Evolutionary conservation across 2,113 vertebrate species (phyloP), one percentile per base, ranked within the genome.

Genomic region (Thryonomys swinderianus): DNA sequence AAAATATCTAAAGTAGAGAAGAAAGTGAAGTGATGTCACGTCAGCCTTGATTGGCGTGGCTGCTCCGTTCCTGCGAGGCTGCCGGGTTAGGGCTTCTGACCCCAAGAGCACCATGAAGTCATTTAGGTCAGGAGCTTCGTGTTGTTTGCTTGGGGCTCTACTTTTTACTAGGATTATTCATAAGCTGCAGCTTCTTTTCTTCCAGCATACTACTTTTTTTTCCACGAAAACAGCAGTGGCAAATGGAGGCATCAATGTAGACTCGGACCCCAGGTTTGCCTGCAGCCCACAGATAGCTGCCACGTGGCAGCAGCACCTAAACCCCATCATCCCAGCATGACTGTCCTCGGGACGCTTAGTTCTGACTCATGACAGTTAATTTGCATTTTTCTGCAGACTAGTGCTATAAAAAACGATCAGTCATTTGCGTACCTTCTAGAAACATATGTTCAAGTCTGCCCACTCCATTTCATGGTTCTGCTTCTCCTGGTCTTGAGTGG

Each of bases 41-140:
- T n/a, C 4, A 6, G 21, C 42, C 20, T 0, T 0, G 0, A 18
- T 21, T 17, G 42, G 1, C 21, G 2, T 30, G 16, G 8, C 42
- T 62, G 3, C 48, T 88, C 0, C 14, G 42, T 67, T 37, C 32
- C 51, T 10, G 62, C 1, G 10, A 62, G 17, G n/a, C 23, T 32
- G 48, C 64, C 51, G 25, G 18, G 62, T 18, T 32, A 14, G 66
- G 48, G 11, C 59, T 5, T 32, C 6, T 0, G 21, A 23, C 27
- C 40, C 23, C 7, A 37, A 11, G 7, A 4, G 0, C 3, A 5
- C 21, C 2, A 7, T 16, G 17, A 45, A 21, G 32, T 13, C 12
- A 18, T 7, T 18, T 13, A 1, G 30, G 3, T 0, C 0, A 0
- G 51, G 59, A 42, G 12, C 1, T 34, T 79, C 20, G 14, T 0